phyloP scores from a whole-genome alignment of 2,797 vertebrate genomes.

The Arrhamphus sclerolepis region DNA sequence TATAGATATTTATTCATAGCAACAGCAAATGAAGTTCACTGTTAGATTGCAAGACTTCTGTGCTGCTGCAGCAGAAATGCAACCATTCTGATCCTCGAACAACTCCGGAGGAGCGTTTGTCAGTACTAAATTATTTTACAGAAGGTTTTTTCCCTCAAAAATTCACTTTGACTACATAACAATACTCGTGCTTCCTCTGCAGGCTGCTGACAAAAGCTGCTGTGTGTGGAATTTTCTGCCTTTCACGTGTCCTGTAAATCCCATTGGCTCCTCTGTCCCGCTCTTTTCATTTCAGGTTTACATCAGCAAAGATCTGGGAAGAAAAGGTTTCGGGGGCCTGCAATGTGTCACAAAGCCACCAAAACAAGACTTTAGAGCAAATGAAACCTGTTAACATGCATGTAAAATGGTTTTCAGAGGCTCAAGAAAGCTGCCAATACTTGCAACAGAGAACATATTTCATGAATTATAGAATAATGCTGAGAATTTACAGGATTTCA shows the following conservation, averaged over 20 bases:
- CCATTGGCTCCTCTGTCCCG: not conserved
- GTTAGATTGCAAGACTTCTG: not conserved
- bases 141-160: slow-evolving; percentile 2
- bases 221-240: slow-evolving; percentile 15
- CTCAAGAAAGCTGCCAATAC: not conserved
- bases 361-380: slow-evolving; percentile 1
- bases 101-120: slow-evolving; percentile 5
- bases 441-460: not conserved
- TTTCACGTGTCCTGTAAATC: slow-evolving; percentile 11
- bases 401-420: not conserved
- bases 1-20: no score
- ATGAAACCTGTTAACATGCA: slow-evolving; percentile 13
- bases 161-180: slow-evolving; percentile 28
- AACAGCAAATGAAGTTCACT: no score
- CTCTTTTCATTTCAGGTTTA: slow-evolving; percentile 10
- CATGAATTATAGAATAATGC: slow-evolving; percentile 4
- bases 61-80: not conserved
- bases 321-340: slow-evolving; percentile 6
- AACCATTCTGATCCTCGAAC: slow-evolving; percentile 31
- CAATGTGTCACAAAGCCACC: not conserved
- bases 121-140: not conserved
- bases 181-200: slow-evolving; percentile 7
- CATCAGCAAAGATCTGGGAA: slow-evolving; percentile 4
- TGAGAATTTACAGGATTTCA: not conserved
- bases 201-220: slow-evolving; percentile 50